Evolutionary conservation across 2,888 invertebrate genomes (phyloP).

Genomic region (Sinodicranocentrus sp.): DNA sequence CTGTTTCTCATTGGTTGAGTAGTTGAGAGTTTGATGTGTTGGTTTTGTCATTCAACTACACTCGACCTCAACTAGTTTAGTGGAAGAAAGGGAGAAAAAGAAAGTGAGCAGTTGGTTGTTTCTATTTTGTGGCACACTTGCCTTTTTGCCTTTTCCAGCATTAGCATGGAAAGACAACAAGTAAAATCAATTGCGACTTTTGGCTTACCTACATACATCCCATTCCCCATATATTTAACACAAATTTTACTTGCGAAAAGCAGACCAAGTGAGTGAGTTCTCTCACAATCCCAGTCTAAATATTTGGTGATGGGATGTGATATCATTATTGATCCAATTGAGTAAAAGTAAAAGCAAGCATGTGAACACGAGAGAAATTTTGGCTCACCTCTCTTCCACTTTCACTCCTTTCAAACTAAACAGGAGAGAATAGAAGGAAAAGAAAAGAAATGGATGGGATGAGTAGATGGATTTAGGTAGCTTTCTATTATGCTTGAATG

Average conservation of each 20-base stretch:
- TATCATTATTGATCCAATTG: constrained; percentile 66
- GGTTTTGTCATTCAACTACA: too few species aligned
- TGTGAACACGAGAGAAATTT: constrained; percentile 13
- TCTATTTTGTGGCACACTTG: too few species aligned
- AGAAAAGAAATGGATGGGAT: constrained; percentile 49
- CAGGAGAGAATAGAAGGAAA: neutral
- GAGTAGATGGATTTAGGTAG: constrained; percentile 22
- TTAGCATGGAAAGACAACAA: too few species aligned
- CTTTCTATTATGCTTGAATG: constrained; percentile 5
- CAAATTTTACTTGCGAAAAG: too few species aligned
- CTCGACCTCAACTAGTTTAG: too few species aligned
- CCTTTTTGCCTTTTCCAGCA: too few species aligned
- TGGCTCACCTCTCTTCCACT: constrained; percentile 7
- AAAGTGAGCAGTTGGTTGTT: too few species aligned
- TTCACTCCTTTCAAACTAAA: neutral
- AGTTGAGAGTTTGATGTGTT: neutral
- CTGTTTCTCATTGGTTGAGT: neutral
- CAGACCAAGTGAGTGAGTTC: too few species aligned
- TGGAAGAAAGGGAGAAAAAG: too few species aligned
- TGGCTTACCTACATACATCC: too few species aligned
- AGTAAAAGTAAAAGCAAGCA: neutral
- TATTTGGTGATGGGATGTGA: constrained; percentile 47
- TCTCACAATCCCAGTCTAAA: neutral
- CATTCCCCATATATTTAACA: too few species aligned
- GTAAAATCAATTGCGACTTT: too few species aligned